Percentiles rank a stretch among this genome's conserved stretches.
Conservation (phyloP, 1,140 invertebrate species). For the Drosophila suzukii region DNA sequence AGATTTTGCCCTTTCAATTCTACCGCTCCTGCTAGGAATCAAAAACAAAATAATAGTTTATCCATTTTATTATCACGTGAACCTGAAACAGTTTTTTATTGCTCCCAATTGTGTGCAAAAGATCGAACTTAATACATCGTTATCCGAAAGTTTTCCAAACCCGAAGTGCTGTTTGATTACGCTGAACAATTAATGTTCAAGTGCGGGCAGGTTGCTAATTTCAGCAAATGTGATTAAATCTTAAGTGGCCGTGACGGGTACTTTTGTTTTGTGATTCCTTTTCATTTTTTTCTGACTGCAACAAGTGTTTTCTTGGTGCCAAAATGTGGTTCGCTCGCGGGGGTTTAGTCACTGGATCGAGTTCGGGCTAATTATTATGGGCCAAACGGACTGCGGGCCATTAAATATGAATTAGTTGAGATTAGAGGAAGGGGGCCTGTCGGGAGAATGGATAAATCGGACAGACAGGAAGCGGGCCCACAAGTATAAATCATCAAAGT, state of each 20-base stretch:
- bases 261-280: not conserved
- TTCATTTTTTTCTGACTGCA: not conserved
- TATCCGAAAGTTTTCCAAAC: conserved; percentile 10
- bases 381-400: not conserved
- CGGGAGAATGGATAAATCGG: conserved; percentile 2
- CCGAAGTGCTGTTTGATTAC: conserved; percentile 26
- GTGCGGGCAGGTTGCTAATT: conserved; percentile 30
- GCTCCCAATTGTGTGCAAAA: not conserved
- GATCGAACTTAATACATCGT: conserved; percentile 7
- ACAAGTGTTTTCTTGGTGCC: conserved; percentile 24
- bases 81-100: too few relatives aligned
- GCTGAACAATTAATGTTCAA: conserved; percentile 24
- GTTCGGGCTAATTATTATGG: not conserved
- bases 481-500: conserved; percentile 60
- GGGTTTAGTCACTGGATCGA: not conserved
- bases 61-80: too few relatives aligned
- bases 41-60: too few relatives aligned
- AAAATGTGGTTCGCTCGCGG: conserved; percentile 1
- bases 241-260: conserved; percentile 29
- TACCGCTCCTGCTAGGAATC: too few relatives aligned
- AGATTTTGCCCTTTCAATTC: too few relatives aligned
- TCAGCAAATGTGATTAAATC: conserved; percentile 34
- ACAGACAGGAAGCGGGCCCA: conserved; percentile 59
- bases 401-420: conserved; percentile 3
- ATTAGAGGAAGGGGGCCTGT: not conserved